Evolutionary conservation across 2,113 vertebrate species (phyloP), one percentile per base, ranked within the genome.

Genomic region (Crotalus viridis): DNA sequence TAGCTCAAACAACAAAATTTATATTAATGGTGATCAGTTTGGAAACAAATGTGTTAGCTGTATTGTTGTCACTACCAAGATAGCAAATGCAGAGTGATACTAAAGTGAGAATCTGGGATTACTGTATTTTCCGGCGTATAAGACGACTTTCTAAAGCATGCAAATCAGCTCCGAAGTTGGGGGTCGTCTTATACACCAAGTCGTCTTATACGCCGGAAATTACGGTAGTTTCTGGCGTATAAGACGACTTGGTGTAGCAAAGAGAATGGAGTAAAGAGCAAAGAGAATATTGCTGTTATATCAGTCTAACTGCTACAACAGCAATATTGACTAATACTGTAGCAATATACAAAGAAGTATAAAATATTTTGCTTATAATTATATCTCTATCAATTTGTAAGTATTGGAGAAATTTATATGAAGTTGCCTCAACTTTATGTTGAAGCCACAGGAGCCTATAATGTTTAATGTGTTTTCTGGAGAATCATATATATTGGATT

Each of bases 41-140:
- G 85, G 61, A 69, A 74, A 12, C 33, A 56, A 93, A 94, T 93
- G n/a, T 43, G 89, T 88, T 94, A 91, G 0, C 89, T 87, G 90
- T 54, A 17, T 12, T 95, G 8, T 51, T 91, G 1, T 85, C 92
- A 95, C 12, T 39, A 89, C 24, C 54, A 94, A 86, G 93, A 92
- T 85, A 95, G 89, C 46, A 93, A 95, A 61, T 4, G 93, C 0
- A 87, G 15, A 81, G 0, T 92, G 15, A 95, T 85, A 4, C 93
- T 92, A 88, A 97, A 97, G 94, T 86, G 56, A 92, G 94, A 96
- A 57, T 2, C 1, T 91, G 88, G 92, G 69, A 96, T 95, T 96
- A 39, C 39, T 3, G 39, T 39, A 39, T 39, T 39, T 39, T 39
- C 39, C 39, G 39, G 39, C 39, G 39, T 39, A 39, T 39, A 39